These are phyloP conservation scores for Grammomys dolichurus DNA, from an alignment of 2,113 vertebrate species.

Conservation along the genomic window DNA sequence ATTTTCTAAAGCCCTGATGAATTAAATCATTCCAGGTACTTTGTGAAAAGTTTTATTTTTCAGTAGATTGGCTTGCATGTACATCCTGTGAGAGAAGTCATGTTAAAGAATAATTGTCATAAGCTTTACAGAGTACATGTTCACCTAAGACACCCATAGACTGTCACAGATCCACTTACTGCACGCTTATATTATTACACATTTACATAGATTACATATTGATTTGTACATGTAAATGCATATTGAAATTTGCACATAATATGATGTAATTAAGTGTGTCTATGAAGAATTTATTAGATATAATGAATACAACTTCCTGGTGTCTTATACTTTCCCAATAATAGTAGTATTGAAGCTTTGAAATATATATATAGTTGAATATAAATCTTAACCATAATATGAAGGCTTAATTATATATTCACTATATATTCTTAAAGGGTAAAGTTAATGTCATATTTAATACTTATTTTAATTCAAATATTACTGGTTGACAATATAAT, in stretches of 20 bases:
- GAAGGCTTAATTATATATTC: not conserved
- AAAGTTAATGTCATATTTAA: not conserved
- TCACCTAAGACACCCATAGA: not conserved
- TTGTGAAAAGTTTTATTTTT: not conserved
- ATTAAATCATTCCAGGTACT: not conserved
- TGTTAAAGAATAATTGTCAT: not conserved
- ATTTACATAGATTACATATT: not conserved
- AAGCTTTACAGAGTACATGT: not conserved
- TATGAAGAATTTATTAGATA: not conserved
- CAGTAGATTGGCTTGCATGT: not conserved
- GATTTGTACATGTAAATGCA: not conserved
- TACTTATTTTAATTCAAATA: not conserved
- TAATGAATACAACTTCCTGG: not conserved
- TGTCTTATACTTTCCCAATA: not conserved
- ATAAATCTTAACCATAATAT: not conserved
- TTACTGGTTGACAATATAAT: not conserved
- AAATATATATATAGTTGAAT: conserved; percentile 3
- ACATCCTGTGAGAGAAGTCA: not conserved
- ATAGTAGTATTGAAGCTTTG: not conserved
- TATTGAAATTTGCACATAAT: not conserved
- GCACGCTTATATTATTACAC: not conserved
- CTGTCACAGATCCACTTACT: not conserved
- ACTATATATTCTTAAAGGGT: not conserved
- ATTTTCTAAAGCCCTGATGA: not conserved
- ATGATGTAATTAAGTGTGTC: not conserved